phyloP scores from a whole-genome alignment of 2,797 vertebrate species.

The Cheirogaleus major region DNA sequence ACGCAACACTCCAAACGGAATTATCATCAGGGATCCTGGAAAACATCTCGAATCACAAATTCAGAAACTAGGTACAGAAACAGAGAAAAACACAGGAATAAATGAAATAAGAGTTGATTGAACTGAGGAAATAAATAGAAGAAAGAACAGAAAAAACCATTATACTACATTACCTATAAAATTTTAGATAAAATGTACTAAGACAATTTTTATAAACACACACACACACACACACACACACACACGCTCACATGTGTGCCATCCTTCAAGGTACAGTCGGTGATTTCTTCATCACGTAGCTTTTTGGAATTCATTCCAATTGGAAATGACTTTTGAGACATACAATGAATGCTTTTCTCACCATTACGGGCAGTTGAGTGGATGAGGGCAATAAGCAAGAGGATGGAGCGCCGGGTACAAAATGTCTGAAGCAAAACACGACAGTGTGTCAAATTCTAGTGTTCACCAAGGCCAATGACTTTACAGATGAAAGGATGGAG shows the following conservation, averaged over 20 bases:
- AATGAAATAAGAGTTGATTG: not conserved
- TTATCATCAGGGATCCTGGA: not conserved
- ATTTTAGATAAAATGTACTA: not conserved
- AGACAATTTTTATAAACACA: not conserved
- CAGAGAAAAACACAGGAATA: not conserved
- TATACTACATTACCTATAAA: not conserved
- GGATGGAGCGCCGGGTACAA: not conserved
- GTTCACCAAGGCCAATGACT: not conserved
- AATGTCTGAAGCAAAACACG: not conserved
- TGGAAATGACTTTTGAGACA: not conserved
- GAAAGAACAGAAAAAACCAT: not conserved
- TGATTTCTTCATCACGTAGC: not conserved
- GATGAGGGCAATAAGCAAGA: not conserved
- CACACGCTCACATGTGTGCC: not conserved
- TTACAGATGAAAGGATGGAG: not conserved
- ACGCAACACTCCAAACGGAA: not conserved
- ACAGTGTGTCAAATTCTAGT: not conserved
- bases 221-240: not conserved
- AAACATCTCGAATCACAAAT: conserved; percentile 1
- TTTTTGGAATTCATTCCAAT: not conserved
- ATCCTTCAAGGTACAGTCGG: not conserved
- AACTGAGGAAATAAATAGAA: not conserved
- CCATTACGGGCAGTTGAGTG: not conserved
- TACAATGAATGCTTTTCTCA: not conserved
- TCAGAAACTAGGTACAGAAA: not conserved